Evolutionary conservation across 2,797 vertebrate species (phyloP), one percentile per base, ranked within the genome.

Genomic region (Valencia hispanica): DNA sequence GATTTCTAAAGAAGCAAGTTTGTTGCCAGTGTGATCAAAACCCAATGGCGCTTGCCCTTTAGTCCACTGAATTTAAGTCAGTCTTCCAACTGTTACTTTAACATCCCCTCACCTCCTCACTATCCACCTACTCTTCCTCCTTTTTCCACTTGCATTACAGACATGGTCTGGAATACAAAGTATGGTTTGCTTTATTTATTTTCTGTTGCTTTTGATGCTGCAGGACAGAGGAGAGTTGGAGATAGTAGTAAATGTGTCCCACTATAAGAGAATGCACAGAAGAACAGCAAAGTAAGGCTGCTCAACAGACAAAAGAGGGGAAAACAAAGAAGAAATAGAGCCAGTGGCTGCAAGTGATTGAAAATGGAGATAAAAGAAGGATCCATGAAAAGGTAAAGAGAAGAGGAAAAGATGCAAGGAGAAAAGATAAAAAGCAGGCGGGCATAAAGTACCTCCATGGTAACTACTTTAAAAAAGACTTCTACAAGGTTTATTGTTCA

Each of bases 161-260:
- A 87, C 72, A 18, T 84, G 89, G 83, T 69, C 76, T 74, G 61
- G 94, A 93, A 95, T 94, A 93, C 90, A 93, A 91, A 94, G 94
- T 48, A 81, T 79, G 76, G 85, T 79, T 88, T 74, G 36, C 79
- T 86, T 84, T 74, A 77, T 85, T 86, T 84, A 80, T 85, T 91
- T n/a, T 84, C 84, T 80, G 75, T 76, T 74, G 84, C 80, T 72
- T 77, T 43, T 86, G 87, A 91, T 84, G 82, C 86, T 86, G 73
- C 75, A 75, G 88, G 82, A 84, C 84, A 73, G 76, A 84, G 72
- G 50, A 84, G 80, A 87, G 91, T 83, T 74, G 73, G 78, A 89
- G 77, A 65, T 1, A 39, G 71, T 71, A 85, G 80, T 72, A 75
- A 83, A 81, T 80, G 73, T 53, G 75, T 89, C 79, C 75, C 39